Conservation (phyloP, 2,797 vertebrate species). For the Rhynchotus rufescens region DNA sequence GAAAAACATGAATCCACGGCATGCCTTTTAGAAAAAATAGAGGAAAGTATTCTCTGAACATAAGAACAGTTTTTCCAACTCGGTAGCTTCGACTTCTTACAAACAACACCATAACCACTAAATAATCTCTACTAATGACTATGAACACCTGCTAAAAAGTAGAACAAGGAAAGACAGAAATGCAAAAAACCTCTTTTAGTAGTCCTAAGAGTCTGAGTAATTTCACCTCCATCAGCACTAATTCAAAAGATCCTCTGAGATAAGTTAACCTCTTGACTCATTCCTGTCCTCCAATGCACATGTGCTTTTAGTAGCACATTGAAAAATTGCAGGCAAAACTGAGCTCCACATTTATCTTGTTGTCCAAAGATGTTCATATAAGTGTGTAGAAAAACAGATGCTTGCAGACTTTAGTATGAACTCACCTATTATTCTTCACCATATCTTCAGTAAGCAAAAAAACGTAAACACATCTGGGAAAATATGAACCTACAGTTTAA, state of each 20-base stretch:
- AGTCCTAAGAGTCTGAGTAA: neutral
- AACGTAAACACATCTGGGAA: neutral
- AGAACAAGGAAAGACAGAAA: neutral
- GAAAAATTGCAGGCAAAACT: neutral
- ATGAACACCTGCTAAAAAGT: neutral
- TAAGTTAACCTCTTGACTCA: neutral
- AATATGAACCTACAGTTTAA: neutral
- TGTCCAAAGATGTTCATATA: neutral
- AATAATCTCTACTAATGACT: neutral
- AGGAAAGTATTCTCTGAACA: neutral
- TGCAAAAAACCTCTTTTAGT: neutral
- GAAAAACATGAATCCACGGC: fast-evolving
- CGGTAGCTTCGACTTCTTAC: neutral
- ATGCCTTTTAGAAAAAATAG: neutral
- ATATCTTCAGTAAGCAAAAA: neutral
- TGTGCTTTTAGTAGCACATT: neutral
- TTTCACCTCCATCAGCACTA: neutral
- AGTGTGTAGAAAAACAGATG: neutral
- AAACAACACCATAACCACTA: neutral
- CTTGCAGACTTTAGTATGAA: neutral
- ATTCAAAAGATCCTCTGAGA: neutral
- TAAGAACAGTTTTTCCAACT: neutral
- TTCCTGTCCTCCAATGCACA: neutral
- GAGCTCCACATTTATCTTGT: neutral
- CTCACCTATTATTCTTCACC: neutral